Evolutionary conservation across 2,888 invertebrate species (phyloP).

Genomic region (Megaustenia siamemsis): DNA sequence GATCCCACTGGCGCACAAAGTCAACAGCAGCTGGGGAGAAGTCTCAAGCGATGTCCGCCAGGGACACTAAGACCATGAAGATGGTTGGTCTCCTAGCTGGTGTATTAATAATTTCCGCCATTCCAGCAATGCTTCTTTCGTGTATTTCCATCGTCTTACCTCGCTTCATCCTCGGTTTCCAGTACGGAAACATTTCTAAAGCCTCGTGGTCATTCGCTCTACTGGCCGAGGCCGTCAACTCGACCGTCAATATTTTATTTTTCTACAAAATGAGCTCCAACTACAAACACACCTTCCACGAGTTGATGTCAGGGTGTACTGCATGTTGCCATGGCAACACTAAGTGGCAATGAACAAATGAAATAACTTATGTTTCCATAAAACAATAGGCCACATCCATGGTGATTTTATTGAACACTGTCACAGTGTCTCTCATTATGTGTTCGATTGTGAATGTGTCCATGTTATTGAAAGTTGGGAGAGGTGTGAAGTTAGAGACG

Average conservation of each 20-base stretch:
- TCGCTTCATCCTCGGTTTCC: not conserved
- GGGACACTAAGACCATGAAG: conserved; percentile 17
- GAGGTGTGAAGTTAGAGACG: too few species aligned
- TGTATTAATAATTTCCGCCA: not conserved
- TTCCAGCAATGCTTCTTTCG: not conserved
- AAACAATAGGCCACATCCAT: too few species aligned
- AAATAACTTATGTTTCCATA: too few species aligned
- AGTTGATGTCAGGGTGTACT: not conserved
- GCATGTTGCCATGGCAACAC: too few species aligned
- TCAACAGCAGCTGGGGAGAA: not conserved
- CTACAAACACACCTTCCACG: not conserved
- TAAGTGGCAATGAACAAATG: too few species aligned
- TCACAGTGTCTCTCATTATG: too few species aligned
- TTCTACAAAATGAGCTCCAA: conserved; percentile 33
- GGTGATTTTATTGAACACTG: too few species aligned
- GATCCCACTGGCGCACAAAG: not conserved
- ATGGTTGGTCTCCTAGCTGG: conserved; percentile 4
- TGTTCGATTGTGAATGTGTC: too few species aligned
- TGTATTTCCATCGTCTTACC: not conserved
- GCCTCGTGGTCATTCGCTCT: conserved; percentile 9
- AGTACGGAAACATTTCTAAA: not conserved
- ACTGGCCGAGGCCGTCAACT: conserved; percentile 20
- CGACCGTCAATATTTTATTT: conserved; percentile 10
- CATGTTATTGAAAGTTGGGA: too few species aligned
- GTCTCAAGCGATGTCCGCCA: not conserved